Percentiles rank a stretch among this genome's conserved stretches.
phyloP scores from a whole-genome alignment of 2,113 vertebrate genomes.

The Rattus norvegicus region DNA sequence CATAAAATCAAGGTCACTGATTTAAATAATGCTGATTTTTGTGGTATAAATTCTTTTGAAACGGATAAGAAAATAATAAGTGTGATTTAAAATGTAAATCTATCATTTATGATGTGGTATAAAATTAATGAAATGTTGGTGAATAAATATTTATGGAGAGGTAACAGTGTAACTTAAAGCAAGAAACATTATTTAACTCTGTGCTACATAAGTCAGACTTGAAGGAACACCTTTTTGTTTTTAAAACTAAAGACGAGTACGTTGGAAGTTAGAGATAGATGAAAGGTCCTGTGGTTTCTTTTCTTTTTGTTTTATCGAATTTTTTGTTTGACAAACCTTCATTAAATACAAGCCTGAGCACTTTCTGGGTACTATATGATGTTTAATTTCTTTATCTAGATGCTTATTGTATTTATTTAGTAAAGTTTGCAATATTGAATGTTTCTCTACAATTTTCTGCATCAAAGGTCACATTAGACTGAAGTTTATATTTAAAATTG shows the following conservation, averaged over 20 bases:
- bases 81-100: not conserved
- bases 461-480: not conserved
- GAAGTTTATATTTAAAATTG: constrained; percentile 6
- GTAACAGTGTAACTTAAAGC: not conserved
- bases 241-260: not conserved
- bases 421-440: not conserved
- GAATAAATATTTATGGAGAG: not conserved
- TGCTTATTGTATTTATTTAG: not conserved
- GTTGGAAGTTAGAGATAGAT: not conserved
- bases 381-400: not conserved
- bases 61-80: not conserved
- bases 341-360: not conserved
- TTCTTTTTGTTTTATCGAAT: no score
- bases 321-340: not conserved
- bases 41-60: not conserved
- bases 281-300: not conserved
- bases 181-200: not conserved
- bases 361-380: not conserved
- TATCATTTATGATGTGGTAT: not conserved
- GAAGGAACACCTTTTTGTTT: not conserved
- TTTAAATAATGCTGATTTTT: not conserved
- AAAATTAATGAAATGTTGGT: not conserved
- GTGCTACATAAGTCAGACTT: not conserved
- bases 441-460: not conserved
- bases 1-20: not conserved